Evolutionary conservation across 2,113 vertebrate species (phyloP), one percentile per base, ranked within the genome.

Genomic region (Psilopsiagon aymara): DNA sequence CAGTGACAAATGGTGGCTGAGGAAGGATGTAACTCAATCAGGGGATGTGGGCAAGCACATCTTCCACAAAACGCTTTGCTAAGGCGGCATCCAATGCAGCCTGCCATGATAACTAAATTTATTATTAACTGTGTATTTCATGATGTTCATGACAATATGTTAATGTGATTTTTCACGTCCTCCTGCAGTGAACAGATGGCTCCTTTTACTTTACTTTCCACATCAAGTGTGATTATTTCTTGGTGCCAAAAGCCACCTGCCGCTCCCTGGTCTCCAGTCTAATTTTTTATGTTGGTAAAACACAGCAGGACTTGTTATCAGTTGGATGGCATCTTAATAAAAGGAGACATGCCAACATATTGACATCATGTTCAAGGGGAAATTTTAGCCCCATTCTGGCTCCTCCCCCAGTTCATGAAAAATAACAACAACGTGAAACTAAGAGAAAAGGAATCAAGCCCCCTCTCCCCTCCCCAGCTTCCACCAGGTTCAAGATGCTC

Each of bases 181-280:
- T 99, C 99, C 99, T 98, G 98, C 98, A 98, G 98, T 96, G 99
- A 99, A 99, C 99, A 99, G 99, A 99, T 99, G 99, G 99, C 98
- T 99, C 98, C 99, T 99, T 99, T 99, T 99, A 99, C 99, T 99
- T 99, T 99, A 99, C 99, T 99, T 99, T 99, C 99, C 99, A 99
- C 99, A 99, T 99, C 99, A 99, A 99, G 98, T 99, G 98, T 99
- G 99, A 99, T 99, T 99, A 99, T 99, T 99, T 99, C 98, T 99
- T 99, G 98, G 98, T 99, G 99, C 99, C 99, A 99, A 99, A 99
- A 99, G 99, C 99, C 99, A 99, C 99, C 99, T 99, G 99, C 99
- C 98, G 99, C 98, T 99, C 98, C 97, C 98, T 91, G 98, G 98
- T 99, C 99, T 99, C 99, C 98, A 98, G 98, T 99, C 98, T 99